A percentile compares a stretch with the other conserved stretches of the same genome.
phyloP scores from a whole-genome alignment of 2,888 invertebrate genomes.

The Muschampia plurimacula region DNA sequence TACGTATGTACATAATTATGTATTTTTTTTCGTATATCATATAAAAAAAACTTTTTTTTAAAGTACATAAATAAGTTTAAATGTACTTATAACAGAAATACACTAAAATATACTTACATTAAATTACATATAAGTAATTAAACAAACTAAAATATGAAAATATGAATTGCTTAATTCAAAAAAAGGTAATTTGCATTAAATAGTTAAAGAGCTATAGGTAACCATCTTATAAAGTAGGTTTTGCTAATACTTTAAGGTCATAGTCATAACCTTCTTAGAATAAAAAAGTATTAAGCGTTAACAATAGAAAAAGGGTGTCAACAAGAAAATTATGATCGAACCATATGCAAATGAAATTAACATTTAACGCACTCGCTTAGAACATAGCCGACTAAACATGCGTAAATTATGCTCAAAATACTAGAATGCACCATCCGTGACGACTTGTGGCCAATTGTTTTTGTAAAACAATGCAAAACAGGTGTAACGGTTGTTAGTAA shows the following conservation, averaged over 20 bases:
- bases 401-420: conserved; percentile 27
- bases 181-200: not conserved
- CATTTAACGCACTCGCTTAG: not conserved
- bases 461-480: conserved; percentile 46
- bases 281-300: not conserved
- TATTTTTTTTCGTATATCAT: too few species aligned
- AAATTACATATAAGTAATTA: too few species aligned
- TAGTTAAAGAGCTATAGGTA: not conserved
- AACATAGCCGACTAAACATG: conserved; percentile 14
- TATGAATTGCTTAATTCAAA: too few species aligned
- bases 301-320: not conserved
- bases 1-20: too few species aligned
- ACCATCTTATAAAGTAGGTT: not conserved
- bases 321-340: conserved; percentile 10
- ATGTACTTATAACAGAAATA: too few species aligned
- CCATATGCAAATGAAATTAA: not conserved
- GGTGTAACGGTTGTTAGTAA: conserved; percentile 50
- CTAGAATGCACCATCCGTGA: conserved; percentile 40
- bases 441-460: conserved; percentile 41
- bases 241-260: not conserved
- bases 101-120: too few species aligned
- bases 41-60: too few species aligned
- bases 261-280: not conserved
- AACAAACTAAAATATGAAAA: too few species aligned
- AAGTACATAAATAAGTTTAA: too few species aligned